These are phyloP conservation scores for Pygoscelis antarcticus DNA, from an alignment of 2,113 vertebrate species.

Conservation along the genomic window DNA sequence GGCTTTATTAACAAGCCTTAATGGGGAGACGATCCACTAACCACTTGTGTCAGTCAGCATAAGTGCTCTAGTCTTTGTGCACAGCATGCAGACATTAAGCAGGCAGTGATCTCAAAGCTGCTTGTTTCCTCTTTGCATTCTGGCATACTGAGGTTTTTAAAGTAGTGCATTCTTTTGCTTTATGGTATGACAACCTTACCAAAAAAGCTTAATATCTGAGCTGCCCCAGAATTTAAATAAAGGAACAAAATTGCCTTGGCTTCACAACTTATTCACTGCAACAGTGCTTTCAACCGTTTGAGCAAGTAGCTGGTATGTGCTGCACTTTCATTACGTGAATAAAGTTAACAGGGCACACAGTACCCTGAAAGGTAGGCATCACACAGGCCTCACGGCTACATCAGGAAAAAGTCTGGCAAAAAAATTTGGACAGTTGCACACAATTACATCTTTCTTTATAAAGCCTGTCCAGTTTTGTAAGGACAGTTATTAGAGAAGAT, in stretches of 20 bases:
- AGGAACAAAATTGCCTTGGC: neutral
- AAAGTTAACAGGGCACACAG: neutral
- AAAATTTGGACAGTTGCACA: fast-evolving
- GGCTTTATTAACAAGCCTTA: neutral
- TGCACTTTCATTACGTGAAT: neutral
- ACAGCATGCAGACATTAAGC: neutral
- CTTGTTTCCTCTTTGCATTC: neutral
- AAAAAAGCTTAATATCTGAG: neutral
- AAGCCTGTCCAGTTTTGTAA: neutral
- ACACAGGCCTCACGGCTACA: neutral
- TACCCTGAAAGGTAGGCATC: neutral
- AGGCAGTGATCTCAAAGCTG: neutral
- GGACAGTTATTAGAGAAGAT: neutral
- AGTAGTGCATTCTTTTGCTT: neutral
- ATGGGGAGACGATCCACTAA: neutral
- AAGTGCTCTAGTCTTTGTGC: neutral
- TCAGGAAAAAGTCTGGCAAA: neutral
- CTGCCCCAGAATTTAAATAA: neutral
- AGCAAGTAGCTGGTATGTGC: neutral
- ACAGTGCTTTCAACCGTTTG: neutral
- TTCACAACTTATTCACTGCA: neutral
- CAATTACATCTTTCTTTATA: neutral
- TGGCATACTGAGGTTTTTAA: neutral
- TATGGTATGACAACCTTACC: neutral
- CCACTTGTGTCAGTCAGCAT: neutral